phyloP scores from a whole-genome alignment of 2,797 vertebrate species.

The Enteromius trimaculatus region DNA sequence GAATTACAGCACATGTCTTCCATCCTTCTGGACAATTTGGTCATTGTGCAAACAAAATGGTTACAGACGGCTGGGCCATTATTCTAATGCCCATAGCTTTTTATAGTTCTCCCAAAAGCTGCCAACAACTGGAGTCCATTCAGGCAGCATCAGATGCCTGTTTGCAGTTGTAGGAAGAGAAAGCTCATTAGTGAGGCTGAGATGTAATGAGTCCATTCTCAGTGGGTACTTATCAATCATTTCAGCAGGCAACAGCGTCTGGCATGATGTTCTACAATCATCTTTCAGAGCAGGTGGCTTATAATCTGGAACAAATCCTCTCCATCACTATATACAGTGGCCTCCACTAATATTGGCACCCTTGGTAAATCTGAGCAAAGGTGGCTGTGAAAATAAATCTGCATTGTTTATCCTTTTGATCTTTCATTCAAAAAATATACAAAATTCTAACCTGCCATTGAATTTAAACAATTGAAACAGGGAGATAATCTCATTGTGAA shows the following conservation, averaged over 20 bases:
- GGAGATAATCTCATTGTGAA: too few species aligned
- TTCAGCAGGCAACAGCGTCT: slow-evolving; percentile 71
- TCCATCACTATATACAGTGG: slow-evolving; percentile 68
- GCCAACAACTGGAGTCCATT: slow-evolving; percentile 50
- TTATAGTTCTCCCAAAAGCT: slow-evolving; percentile 42
- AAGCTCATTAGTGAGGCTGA: slow-evolving; percentile 68
- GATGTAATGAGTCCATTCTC: slow-evolving; percentile 69
- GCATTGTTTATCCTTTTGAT: too few species aligned
- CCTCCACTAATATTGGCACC: too few species aligned
- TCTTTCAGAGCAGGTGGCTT: slow-evolving; percentile 77
- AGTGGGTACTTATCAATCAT: slow-evolving; percentile 70
- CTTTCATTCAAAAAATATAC: too few species aligned
- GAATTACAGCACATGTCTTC: slow-evolving; percentile 44
- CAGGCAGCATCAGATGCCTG: slow-evolving; percentile 58
- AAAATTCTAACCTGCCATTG: too few species aligned
- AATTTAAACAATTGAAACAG: too few species aligned
- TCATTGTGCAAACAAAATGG: slow-evolving; percentile 40
- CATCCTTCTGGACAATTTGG: slow-evolving; percentile 30
- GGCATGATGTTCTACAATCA: slow-evolving; percentile 71
- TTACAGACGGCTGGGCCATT: slow-evolving; percentile 33
- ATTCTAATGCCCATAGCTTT: slow-evolving; percentile 42
- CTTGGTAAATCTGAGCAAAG: too few species aligned
- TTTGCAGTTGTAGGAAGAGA: slow-evolving; percentile 60
- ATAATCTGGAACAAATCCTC: slow-evolving; percentile 77
- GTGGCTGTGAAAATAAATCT: too few species aligned